A percentile compares a stretch with the other conserved stretches of the same genome.
Evolutionary conservation across 2,888 invertebrate genomes (phyloP).

Genomic region (Nezara viridula): DNA sequence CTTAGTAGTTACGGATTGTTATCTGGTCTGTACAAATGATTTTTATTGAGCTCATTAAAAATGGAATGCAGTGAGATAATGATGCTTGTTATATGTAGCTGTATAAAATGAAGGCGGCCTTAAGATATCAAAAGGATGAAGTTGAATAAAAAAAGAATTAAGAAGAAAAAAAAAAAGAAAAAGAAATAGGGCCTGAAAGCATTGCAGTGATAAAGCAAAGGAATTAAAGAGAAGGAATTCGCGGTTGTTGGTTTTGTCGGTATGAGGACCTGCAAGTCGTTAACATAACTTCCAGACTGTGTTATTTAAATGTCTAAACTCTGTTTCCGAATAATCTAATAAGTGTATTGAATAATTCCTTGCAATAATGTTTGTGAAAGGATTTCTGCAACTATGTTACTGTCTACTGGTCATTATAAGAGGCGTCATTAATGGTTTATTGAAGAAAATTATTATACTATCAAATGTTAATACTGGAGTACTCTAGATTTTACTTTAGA

Average conservation of each 20-base stretch:
- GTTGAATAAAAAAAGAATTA: too few relatives aligned
- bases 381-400: background rate
- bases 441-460: too few relatives aligned
- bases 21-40: background rate
- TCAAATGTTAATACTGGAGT: too few relatives aligned
- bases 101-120: background rate
- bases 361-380: background rate
- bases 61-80: background rate
- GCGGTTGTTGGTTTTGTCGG: background rate
- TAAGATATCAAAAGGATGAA: background rate
- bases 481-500: too few relatives aligned
- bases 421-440: too few relatives aligned
- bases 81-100: background rate
- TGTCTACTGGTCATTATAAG: too few relatives aligned
- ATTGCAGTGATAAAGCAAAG: slow-evolving; percentile 5
- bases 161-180: background rate
- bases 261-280: background rate
- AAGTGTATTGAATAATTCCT: background rate
- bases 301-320: background rate
- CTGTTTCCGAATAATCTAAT: background rate
- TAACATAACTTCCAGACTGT: background rate
- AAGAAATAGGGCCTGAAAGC: background rate
- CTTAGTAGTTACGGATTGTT: background rate
- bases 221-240: background rate
- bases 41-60: background rate